Evolutionary conservation across 1,140 invertebrate genomes (phyloP), one percentile per base, ranked within the genome.

Genomic region (Mya arenaria): DNA sequence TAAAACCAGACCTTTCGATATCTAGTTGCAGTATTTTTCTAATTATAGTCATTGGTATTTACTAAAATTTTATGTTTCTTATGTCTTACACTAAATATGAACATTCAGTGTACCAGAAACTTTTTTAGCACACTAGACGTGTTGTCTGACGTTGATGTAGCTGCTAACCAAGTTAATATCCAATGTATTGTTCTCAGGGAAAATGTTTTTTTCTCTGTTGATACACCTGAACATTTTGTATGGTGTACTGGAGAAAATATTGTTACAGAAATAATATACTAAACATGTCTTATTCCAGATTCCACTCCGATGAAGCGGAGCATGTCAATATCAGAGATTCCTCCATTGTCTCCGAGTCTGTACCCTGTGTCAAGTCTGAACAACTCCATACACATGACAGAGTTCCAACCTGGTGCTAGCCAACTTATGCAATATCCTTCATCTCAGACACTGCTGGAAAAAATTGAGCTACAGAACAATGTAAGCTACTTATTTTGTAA

Each of bases 221-320:
- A 4, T 5, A 13, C 17, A 39, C 36, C 25, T 69, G 34, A 25
- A 39, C 19, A 5, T 72, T 58, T 30, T 55, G 10, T 52, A 52
- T 52, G 10, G 10, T 48, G n/a, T n/a, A n/a, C n/a, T n/a, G n/a
- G n/a, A n/a, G n/a, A n/a, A n/a, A n/a, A n/a, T n/a, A n/a, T n/a
- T n/a, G n/a, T n/a, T n/a, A n/a, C n/a, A n/a, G n/a, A n/a, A n/a
- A n/a, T n/a, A n/a, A n/a, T n/a, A n/a, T n/a, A n/a, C n/a, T n/a
- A n/a, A n/a, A n/a, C 41, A 48, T 13, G 19, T 15, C 56, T 4
- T 66, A n/a, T n/a, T 77, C 30, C 44, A 80, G 77, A 71, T 62
- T 80, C 77, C 19, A 80, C 77, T 44, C 77, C 77, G 4, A 80
- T 80, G 77, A 80, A 80, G 34, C 56, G 66, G 34, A 80, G 77